Evolutionary conservation across 2,113 vertebrate genomes (phyloP).

Genomic region (Platycercus adscitus): DNA sequence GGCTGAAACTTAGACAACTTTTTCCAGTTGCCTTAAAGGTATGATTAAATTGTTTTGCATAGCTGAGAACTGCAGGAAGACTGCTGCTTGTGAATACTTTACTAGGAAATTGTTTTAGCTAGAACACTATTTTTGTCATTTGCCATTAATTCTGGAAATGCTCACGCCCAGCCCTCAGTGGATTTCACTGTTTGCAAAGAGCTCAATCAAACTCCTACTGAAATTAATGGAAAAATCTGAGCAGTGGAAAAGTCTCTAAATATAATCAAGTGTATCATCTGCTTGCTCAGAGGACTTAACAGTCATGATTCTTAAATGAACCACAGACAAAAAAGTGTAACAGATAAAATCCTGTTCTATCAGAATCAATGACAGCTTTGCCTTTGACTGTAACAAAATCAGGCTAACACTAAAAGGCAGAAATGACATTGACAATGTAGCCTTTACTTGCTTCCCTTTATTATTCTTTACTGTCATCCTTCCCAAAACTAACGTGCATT

Average conservation of each 20-base stretch:
- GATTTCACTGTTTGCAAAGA: slow-evolving; percentile 26
- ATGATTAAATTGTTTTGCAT: slow-evolving; percentile 48
- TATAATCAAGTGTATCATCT: slow-evolving; percentile 8
- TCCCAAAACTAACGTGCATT: neutral
- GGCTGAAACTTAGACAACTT: neutral
- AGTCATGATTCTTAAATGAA: neutral
- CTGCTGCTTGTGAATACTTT: slow-evolving; percentile 24
- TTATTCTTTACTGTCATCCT: neutral
- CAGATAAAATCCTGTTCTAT: neutral
- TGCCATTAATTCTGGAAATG: slow-evolving; percentile 40
- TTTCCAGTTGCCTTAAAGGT: slow-evolving; percentile 28
- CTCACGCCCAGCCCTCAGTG: slow-evolving; percentile 45
- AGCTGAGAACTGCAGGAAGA: slow-evolving; percentile 14
- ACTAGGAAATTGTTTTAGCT: slow-evolving; percentile 51
- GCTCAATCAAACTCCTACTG: slow-evolving; percentile 4
- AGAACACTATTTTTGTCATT: slow-evolving; percentile 39
- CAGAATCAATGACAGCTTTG: neutral
- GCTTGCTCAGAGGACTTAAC: neutral
- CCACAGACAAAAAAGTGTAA: neutral
- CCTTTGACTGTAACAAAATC: neutral
- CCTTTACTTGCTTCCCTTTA: neutral
- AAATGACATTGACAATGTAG: neutral
- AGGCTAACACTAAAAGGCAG: neutral
- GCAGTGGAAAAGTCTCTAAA: slow-evolving; percentile 45
- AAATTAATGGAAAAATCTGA: slow-evolving; percentile 53